Percentiles rank a stretch among this genome's conserved stretches.
phyloP scores from a whole-genome alignment of 2,888 invertebrate species.

The Smittia aterrima region DNA sequence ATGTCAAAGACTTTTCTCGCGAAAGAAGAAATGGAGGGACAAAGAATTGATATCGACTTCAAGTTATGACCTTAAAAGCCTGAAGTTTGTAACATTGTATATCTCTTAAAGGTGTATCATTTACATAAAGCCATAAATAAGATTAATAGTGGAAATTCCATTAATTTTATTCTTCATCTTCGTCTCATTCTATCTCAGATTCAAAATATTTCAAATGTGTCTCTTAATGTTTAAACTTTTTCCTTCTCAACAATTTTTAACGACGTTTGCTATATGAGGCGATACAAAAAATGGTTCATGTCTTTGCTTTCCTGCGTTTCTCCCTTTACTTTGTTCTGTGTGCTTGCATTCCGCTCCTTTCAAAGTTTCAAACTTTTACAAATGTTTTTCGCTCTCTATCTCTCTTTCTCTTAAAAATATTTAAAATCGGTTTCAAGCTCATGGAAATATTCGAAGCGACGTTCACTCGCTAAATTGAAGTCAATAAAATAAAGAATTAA shows the following conservation, averaged over 20 bases:
- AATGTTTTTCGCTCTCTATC: no score
- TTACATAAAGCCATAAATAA: constrained; percentile 29
- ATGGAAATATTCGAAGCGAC: no score
- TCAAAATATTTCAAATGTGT: background rate
- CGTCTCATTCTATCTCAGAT: no score
- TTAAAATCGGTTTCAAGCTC: no score
- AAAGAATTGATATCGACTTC: background rate
- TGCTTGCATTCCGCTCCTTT: background rate
- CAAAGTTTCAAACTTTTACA: background rate
- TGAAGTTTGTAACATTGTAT: constrained; percentile 2
- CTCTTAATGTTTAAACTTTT: background rate
- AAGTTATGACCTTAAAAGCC: background rate
- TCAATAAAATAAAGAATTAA: background rate
- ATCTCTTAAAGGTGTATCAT: constrained; percentile 32
- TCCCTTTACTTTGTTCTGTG: background rate
- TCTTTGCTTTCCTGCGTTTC: constrained; percentile 5
- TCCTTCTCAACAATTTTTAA: constrained; percentile 21
- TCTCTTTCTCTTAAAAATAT: no score
- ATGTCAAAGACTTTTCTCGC: background rate
- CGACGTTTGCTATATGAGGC: constrained; percentile 13
- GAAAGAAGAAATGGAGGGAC: no score
- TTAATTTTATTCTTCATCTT: constrained; percentile 16
- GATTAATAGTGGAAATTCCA: constrained; percentile 35
- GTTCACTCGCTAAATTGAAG: no score
- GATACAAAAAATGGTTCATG: constrained; percentile 7